phyloP scores from a whole-genome alignment of 2,113 vertebrate genomes.

The Ptilorrhoa leucosticta region DNA sequence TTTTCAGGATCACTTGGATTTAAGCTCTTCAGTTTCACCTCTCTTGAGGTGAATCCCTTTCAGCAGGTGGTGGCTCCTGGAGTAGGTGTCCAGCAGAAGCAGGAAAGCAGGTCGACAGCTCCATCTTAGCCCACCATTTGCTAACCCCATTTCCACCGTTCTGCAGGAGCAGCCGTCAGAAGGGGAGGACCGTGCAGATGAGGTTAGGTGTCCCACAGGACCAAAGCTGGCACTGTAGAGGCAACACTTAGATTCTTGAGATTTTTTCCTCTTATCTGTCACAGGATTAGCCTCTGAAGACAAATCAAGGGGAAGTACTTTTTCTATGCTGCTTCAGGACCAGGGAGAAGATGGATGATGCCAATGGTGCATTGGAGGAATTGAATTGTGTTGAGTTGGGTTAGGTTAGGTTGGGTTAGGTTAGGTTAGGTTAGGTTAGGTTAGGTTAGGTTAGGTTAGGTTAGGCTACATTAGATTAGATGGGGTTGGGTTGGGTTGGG shows the following conservation, averaged over 20 bases:
- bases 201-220: neutral
- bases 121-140: neutral
- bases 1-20: neutral
- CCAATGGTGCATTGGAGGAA: accelerated
- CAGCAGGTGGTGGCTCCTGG: neutral
- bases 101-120: neutral
- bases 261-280: neutral
- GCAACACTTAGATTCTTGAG: neutral
- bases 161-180: neutral
- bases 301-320: neutral
- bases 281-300: neutral
- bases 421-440: neutral
- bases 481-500: no score
- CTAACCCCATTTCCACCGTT: neutral
- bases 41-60: neutral
- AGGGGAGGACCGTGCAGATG: neutral
- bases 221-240: neutral
- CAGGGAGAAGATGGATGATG: neutral
- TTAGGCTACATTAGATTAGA: no score
- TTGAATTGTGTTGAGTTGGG: neutral
- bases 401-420: neutral
- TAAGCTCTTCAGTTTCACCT: neutral
- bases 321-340: neutral
- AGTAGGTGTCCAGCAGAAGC: neutral
- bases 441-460: neutral